Conservation (phyloP, 2,888 invertebrate genomes). For the Perizoma affinitatum region DNA sequence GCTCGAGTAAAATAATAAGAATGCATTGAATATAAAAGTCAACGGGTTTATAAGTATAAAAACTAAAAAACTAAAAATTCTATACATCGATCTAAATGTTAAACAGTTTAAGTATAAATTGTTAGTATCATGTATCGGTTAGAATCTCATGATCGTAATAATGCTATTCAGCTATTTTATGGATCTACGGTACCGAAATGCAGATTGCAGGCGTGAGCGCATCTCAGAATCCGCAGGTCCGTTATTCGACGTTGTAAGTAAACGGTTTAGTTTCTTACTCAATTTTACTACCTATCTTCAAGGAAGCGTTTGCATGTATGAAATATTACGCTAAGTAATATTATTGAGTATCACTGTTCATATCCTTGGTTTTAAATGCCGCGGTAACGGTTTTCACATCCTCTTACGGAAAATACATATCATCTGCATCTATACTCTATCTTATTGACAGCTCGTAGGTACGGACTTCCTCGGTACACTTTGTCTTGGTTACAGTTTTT, state of each 20-base stretch:
- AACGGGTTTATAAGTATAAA: no score
- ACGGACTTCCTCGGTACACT: not conserved
- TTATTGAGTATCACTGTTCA: conserved; percentile 1
- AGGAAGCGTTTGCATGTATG: conserved; percentile 13
- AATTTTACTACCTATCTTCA: conserved; percentile 17
- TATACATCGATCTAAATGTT: not conserved
- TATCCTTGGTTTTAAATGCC: conserved; percentile 2
- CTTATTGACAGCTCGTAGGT: not conserved
- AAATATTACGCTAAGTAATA: not conserved
- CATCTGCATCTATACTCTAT: not conserved
- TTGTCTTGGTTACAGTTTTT: no score
- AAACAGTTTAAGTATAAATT: not conserved
- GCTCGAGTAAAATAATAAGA: no score
- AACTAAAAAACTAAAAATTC: not conserved
- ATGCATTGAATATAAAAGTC: no score
- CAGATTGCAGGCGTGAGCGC: conserved; percentile 44
- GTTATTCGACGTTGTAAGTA: conserved; percentile 36
- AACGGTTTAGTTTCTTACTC: conserved; percentile 17
- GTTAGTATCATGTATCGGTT: not conserved
- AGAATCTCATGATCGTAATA: conserved; percentile 10
- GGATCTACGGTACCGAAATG: conserved; percentile 46
- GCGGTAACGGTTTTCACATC: conserved; percentile 13
- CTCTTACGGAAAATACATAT: conserved; percentile 8
- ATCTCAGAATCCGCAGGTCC: conserved; percentile 41
- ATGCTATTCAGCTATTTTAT: conserved; percentile 33